Conservation (phyloP, 1,140 invertebrate species). For the Brachystomella parvula region DNA sequence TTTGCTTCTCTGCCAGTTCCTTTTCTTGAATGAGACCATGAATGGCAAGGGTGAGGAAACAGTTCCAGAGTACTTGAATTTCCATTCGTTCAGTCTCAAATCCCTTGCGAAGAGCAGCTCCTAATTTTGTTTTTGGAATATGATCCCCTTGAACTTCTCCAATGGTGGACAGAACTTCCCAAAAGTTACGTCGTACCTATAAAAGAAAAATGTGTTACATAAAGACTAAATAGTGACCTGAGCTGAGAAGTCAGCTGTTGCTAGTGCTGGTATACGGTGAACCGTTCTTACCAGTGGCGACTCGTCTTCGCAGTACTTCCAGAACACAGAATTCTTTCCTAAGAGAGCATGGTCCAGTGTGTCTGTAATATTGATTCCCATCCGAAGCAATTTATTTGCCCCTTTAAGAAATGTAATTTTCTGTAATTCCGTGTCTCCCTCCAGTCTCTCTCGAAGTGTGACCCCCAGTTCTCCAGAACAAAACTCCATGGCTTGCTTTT, state of each 20-base stretch:
- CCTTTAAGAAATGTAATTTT: conserved; percentile 4
- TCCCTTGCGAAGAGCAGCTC: not conserved
- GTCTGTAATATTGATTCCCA: not conserved
- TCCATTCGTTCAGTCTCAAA: conserved; percentile 3
- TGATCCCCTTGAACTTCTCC: not conserved
- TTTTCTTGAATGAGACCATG: conserved; percentile 17
- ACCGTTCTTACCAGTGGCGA: not conserved
- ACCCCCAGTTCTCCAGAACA: conserved; percentile 24
- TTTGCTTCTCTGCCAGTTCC: conserved; percentile 11
- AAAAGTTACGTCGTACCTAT: conserved; percentile 14
- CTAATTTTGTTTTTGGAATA: conserved; percentile 4
- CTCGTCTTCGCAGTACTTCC: not conserved
- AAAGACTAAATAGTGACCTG: too few relatives aligned
- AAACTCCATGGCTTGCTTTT: conserved; percentile 24
- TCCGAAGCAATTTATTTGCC: not conserved
- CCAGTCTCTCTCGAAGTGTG: not conserved
- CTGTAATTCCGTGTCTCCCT: not conserved
- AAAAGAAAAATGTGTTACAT: too few relatives aligned
- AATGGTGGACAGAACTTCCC: conserved; percentile 11
- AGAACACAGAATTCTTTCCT: not conserved
- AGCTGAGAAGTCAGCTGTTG: too few relatives aligned
- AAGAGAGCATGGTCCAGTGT: not conserved
- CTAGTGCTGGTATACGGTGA: too few relatives aligned
- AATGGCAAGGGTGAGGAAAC: conserved; percentile 17
- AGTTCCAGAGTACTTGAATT: conserved; percentile 19